A percentile compares a stretch with the other conserved stretches of the same genome.
Conservation (phyloP, 2,888 invertebrate species). For the Coronaproctus castanopsis region DNA sequence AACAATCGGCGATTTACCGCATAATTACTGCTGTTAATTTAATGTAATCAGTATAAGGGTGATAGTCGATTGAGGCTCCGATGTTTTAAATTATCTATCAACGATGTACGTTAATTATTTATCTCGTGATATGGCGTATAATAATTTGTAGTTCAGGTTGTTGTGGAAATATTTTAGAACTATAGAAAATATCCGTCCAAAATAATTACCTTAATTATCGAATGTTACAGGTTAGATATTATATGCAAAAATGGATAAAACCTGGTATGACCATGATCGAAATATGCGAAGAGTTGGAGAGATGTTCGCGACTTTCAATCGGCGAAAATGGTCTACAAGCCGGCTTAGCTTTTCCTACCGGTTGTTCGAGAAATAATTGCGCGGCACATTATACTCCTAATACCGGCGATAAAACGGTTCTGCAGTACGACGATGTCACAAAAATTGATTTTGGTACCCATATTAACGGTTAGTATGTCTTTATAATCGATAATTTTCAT, state of each 20-base stretch:
- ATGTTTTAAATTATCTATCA: too few species aligned
- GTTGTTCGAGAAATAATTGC: slow-evolving; percentile 95
- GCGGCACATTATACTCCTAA: slow-evolving; percentile 99
- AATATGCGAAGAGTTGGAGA: slow-evolving; percentile 90
- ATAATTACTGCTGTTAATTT: too few species aligned
- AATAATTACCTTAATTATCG: too few species aligned
- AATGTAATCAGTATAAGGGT: too few species aligned
- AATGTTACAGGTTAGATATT: slow-evolving; percentile 67
- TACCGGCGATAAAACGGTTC: slow-evolving; percentile 85
- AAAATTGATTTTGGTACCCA: slow-evolving; percentile 98
- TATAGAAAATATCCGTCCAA: too few species aligned
- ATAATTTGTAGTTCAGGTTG: too few species aligned
- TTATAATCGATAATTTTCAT: too few species aligned
- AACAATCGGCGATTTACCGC: too few species aligned
- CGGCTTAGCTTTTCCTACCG: slow-evolving; percentile 88
- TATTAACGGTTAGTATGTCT: slow-evolving; percentile 50
- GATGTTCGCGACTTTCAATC: slow-evolving; percentile 73
- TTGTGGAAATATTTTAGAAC: too few species aligned
- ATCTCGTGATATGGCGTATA: too few species aligned
- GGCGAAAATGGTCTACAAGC: slow-evolving; percentile 88
- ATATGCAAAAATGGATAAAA: slow-evolving; percentile 84
- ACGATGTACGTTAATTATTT: too few species aligned
- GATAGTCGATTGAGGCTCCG: too few species aligned
- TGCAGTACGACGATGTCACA: slow-evolving; percentile 89
- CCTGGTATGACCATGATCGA: slow-evolving; percentile 99